Percentiles rank a stretch among this genome's conserved stretches.
phyloP scores from a whole-genome alignment of 2,797 vertebrate species.

The Eulemur rubriventer region DNA sequence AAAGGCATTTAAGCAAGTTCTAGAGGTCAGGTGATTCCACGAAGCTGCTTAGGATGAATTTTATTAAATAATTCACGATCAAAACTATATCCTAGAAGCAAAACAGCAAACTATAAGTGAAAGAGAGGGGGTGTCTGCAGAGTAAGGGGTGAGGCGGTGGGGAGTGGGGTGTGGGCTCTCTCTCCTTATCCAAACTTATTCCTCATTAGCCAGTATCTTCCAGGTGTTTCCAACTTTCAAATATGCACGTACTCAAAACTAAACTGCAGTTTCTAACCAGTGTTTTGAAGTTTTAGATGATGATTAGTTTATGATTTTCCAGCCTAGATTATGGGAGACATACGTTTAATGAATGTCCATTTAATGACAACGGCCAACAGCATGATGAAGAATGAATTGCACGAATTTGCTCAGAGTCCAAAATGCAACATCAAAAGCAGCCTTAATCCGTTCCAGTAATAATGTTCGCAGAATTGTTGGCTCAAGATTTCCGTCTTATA shows the following conservation, averaged over 20 bases:
- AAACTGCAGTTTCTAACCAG: background rate
- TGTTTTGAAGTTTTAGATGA: background rate
- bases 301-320: background rate
- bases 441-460: background rate
- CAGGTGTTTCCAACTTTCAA: background rate
- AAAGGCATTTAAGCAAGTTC: background rate
- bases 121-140: background rate
- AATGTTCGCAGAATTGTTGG: background rate
- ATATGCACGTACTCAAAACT: background rate
- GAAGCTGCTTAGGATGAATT: background rate
- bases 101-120: background rate
- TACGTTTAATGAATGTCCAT: background rate
- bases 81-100: background rate
- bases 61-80: background rate
- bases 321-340: background rate
- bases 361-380: background rate
- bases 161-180: accelerated
- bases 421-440: background rate
- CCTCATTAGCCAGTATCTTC: background rate
- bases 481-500: constrained; percentile 18
- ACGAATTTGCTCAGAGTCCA: background rate
- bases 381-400: background rate
- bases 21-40: background rate
- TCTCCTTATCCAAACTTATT: background rate
- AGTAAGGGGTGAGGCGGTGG: accelerated